Percentiles rank a stretch among this genome's conserved stretches.
These are phyloP conservation scores for Galaxias olidus DNA, from an alignment of 2,797 vertebrate species.

Conservation along the genomic window DNA sequence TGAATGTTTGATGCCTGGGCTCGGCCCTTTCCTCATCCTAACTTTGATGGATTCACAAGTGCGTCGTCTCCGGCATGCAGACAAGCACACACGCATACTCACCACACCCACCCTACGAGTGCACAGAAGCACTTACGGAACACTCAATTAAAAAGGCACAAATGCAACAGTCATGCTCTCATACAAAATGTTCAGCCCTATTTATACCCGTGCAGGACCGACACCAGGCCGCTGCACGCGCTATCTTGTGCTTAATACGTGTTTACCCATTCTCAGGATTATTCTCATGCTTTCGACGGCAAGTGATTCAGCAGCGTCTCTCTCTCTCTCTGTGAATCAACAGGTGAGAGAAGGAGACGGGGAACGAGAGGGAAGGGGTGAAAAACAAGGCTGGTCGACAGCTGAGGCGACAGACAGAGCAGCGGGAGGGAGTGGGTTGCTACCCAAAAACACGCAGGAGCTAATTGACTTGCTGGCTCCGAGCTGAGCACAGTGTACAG, in stretches of 20 bases:
- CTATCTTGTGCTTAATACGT: not conserved
- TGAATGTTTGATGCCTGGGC: not conserved
- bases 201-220: too few species aligned
- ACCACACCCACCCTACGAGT: too few species aligned
- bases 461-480: slow-evolving; percentile 45
- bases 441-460: slow-evolving; percentile 26
- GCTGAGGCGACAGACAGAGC: slow-evolving; percentile 40
- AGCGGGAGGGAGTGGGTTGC: slow-evolving; percentile 39
- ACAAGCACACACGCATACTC: too few species aligned
- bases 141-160: too few species aligned
- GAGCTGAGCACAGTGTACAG: not conserved
- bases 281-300: not conserved
- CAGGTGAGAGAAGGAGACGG: slow-evolving; percentile 30
- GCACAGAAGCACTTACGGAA: too few species aligned
- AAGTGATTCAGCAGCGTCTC: slow-evolving; percentile 13
- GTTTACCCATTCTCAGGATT: not conserved
- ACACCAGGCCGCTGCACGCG: not conserved
- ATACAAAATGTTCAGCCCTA: too few species aligned
- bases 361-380: too few species aligned
- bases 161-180: too few species aligned
- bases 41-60: too few species aligned
- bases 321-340: slow-evolving; percentile 32
- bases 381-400: slow-evolving; percentile 21
- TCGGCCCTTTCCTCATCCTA: too few species aligned
- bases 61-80: too few species aligned